These are phyloP conservation scores for Syngnathoides biaculeatus DNA, from an alignment of 2,113 vertebrate species.

Conservation along the genomic window DNA sequence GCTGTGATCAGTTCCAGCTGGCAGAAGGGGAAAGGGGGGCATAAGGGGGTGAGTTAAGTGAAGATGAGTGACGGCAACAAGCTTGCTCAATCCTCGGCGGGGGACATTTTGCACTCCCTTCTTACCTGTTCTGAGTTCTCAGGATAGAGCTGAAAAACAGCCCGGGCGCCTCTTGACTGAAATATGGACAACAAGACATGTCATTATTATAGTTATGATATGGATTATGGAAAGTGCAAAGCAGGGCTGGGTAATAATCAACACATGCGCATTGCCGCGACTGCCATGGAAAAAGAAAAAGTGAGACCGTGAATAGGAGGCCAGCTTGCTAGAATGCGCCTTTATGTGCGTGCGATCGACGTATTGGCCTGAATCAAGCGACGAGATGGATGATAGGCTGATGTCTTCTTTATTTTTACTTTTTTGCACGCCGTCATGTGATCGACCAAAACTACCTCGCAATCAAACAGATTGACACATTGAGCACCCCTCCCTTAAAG, in stretches of 20 bases:
- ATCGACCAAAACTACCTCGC: no score
- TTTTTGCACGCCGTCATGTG: no score
- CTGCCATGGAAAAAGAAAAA: no score
- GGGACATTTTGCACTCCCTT: background rate
- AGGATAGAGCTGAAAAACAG: constrained; percentile 91
- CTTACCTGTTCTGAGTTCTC: constrained; percentile 92
- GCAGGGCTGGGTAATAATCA: background rate
- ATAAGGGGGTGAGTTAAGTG: background rate
- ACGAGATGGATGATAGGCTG: no score
- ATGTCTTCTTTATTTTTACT: no score
- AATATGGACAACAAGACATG: constrained; percentile 17
- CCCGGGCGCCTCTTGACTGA: constrained; percentile 84
- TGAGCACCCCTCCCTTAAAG: no score
- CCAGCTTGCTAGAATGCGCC: no score
- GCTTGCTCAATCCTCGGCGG: background rate
- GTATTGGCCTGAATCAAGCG: no score
- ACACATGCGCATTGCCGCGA: no score
- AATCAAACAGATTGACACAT: no score
- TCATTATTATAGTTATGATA: background rate
- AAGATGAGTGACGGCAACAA: background rate
- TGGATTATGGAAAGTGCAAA: background rate
- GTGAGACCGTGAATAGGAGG: no score
- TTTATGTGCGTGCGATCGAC: no score
- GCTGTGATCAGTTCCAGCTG: constrained; percentile 91
- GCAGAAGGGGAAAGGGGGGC: background rate